Evolutionary conservation across 2,888 invertebrate species (phyloP).

Genomic region (Microplitis deprimator): DNA sequence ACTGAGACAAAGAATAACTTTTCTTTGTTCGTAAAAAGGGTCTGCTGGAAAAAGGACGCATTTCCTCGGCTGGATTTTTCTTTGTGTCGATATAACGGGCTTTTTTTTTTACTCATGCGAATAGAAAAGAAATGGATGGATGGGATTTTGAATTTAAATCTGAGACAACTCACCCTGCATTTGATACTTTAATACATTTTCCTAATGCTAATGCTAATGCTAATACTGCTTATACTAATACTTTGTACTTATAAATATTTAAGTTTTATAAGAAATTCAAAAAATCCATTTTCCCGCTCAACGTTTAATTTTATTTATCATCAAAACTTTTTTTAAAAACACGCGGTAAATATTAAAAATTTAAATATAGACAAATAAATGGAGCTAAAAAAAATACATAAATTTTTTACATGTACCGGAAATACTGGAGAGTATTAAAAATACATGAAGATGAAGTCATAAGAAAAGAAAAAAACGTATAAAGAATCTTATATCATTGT

Average conservation of each 20-base stretch:
- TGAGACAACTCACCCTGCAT: background rate
- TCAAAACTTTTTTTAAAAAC: background rate
- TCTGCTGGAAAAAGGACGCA: background rate
- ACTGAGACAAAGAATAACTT: background rate
- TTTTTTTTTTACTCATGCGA: background rate
- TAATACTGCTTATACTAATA: too few relatives aligned
- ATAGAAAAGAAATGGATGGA: background rate
- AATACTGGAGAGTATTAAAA: background rate
- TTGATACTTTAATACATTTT: too few relatives aligned
- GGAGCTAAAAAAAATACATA: background rate
- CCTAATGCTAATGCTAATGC: too few relatives aligned
- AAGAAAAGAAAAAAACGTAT: background rate
- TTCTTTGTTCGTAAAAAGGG: background rate
- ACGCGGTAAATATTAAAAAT: background rate
- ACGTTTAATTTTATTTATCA: too few relatives aligned
- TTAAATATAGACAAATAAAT: background rate
- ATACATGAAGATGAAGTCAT: background rate
- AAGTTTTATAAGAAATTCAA: too few relatives aligned
- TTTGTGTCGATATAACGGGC: background rate
- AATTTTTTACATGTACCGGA: background rate
- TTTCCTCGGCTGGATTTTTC: background rate
- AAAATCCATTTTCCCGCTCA: too few relatives aligned
- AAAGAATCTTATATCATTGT: constrained; percentile 1
- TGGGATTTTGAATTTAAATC: background rate
- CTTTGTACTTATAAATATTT: too few relatives aligned